Evolutionary conservation across 2,797 vertebrate genomes (phyloP).

Genomic region (Muscicapa comitata): DNA sequence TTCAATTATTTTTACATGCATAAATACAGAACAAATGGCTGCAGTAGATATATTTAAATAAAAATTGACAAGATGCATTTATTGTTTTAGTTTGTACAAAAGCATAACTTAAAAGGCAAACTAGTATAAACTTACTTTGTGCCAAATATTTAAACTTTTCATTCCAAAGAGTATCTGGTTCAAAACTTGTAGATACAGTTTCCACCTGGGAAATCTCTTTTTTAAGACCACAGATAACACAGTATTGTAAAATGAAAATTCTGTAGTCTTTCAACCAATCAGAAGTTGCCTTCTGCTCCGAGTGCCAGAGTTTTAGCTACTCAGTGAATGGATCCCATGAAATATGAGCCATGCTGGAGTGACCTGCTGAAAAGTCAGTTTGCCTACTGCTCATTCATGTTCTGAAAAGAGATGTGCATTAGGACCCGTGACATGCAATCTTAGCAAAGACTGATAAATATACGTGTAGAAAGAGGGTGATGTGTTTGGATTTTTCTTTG

Average conservation of each 20-base stretch:
- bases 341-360: constrained; percentile 37
- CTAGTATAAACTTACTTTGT: constrained; percentile 58
- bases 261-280: constrained; percentile 17
- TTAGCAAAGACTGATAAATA: constrained; percentile 18
- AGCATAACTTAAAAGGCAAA: constrained; percentile 59
- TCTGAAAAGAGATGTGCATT: constrained; percentile 11
- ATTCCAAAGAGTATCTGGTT: constrained; percentile 46
- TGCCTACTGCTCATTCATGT: neutral
- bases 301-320: constrained; percentile 18
- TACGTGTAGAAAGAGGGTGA: neutral
- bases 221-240: constrained; percentile 31
- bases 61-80: constrained; percentile 63
- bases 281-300: neutral
- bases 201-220: constrained; percentile 51
- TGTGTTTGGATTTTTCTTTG: neutral
- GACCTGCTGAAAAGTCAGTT: constrained; percentile 8
- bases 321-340: neutral
- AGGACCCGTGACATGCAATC: constrained; percentile 8
- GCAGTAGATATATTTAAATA: constrained; percentile 49
- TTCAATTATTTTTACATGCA: neutral
- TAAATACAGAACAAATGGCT: constrained; percentile 47
- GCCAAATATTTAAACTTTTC: constrained; percentile 56
- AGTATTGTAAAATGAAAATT: constrained; percentile 29
- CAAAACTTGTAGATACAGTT: constrained; percentile 47
- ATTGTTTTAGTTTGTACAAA: constrained; percentile 63